These are phyloP conservation scores for Coenonympha glycerion DNA, from an alignment of 2,888 invertebrate species.

Conservation along the genomic window DNA sequence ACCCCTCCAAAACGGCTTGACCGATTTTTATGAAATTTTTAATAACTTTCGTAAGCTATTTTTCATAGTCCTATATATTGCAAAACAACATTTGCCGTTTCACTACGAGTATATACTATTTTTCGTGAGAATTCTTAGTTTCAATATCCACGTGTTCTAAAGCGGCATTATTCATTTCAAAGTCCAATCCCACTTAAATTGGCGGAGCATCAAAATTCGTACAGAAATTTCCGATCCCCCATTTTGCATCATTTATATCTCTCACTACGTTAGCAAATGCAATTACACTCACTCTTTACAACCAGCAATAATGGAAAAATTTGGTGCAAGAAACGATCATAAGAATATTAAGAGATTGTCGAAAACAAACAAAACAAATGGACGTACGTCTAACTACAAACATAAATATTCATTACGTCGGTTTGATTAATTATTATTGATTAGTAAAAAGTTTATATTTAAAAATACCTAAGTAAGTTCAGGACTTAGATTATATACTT, in stretches of 20 bases:
- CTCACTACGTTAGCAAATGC: neutral
- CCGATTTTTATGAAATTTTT: too few species aligned
- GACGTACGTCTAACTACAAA: too few species aligned
- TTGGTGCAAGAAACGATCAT: neutral
- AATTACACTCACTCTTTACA: neutral
- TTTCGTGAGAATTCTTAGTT: neutral
- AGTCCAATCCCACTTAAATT: neutral
- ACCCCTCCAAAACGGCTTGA: too few species aligned
- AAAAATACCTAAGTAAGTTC: neutral
- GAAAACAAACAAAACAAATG: too few species aligned
- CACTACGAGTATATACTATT: too few species aligned
- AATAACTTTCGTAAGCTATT: too few species aligned
- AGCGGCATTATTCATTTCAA: neutral
- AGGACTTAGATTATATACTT: too few species aligned
- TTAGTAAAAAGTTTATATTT: neutral
- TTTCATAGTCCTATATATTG: too few species aligned
- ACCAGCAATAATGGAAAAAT: neutral
- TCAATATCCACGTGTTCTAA: neutral
- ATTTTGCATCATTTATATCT: neutral
- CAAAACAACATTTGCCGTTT: too few species aligned
- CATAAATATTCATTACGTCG: too few species aligned
- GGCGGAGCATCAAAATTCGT: neutral
- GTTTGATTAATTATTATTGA: too few species aligned
- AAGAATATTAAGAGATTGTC: neutral
- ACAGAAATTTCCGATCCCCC: neutral